These are phyloP conservation scores for Falcunculus frontatus DNA, from an alignment of 2,113 vertebrate genomes.

Conservation along the genomic window DNA sequence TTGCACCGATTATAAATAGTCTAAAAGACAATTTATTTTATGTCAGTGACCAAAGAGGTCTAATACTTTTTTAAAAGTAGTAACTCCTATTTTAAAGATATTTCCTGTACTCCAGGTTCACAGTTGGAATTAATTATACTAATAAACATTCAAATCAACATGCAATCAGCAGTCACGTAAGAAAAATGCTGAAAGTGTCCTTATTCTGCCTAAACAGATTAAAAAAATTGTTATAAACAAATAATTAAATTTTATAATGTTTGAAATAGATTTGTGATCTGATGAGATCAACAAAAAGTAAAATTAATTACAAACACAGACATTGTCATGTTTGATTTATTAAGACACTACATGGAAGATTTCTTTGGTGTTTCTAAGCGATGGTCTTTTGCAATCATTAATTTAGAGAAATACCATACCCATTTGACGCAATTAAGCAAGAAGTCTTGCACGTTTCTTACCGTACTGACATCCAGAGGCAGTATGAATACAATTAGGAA, in stretches of 20 bases:
- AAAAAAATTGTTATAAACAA: not conserved
- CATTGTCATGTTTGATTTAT: not conserved
- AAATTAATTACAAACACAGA: not conserved
- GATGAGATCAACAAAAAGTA: not conserved
- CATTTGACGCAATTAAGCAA: not conserved
- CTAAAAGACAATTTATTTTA: slow-evolving; percentile 65
- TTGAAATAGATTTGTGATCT: not conserved
- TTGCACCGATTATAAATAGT: slow-evolving; percentile 90
- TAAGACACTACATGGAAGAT: not conserved
- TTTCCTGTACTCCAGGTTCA: not conserved
- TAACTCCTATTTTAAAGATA: not conserved
- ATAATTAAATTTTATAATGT: not conserved
- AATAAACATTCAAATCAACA: not conserved
- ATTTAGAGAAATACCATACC: not conserved
- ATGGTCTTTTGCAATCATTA: not conserved
- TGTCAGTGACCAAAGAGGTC: not conserved
- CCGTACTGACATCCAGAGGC: slow-evolving; percentile 93
- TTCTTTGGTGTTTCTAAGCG: not conserved
- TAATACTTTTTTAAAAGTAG: not conserved
- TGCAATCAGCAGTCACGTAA: not conserved
- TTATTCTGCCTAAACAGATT: not conserved
- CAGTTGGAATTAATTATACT: not conserved
- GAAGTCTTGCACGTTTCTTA: slow-evolving; percentile 57
- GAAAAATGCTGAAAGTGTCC: not conserved
- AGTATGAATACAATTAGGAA: slow-evolving; percentile 94